phyloP scores from a whole-genome alignment of 2,888 invertebrate genomes.

The Drosophila cognata region DNA sequence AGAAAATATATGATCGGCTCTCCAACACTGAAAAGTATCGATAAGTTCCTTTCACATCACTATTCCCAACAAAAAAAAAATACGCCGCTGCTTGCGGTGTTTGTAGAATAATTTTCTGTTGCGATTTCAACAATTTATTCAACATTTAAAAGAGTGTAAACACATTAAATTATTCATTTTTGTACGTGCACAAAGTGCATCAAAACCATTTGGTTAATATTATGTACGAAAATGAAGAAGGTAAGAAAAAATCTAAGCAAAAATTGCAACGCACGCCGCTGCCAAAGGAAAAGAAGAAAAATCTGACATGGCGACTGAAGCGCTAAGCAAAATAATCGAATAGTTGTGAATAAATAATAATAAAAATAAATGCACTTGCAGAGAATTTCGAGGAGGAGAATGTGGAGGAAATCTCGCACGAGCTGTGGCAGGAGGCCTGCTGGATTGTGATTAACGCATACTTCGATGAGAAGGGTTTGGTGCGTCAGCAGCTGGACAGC shows the following conservation, averaged over 20 bases:
- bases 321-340: conserved; percentile 13
- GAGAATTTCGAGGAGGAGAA: conserved; percentile 92
- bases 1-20: not conserved
- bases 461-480: conserved; percentile 99
- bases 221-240: conserved; percentile 85
- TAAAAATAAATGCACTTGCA: conserved; percentile 42
- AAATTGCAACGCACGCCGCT: conserved; percentile 32
- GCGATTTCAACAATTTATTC: conserved; percentile 31
- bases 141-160: not conserved
- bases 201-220: conserved; percentile 53
- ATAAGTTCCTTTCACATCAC: conserved; percentile 18
- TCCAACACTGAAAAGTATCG: conserved; percentile 6
- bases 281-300: conserved; percentile 49
- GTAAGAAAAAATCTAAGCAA: conserved; percentile 60
- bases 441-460: conserved; percentile 99
- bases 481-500: conserved; percentile 99
- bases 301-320: conserved; percentile 60
- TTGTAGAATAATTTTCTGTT: conserved; percentile 30
- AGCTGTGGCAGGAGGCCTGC: conserved; percentile 99
- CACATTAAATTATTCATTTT: conserved; percentile 1
- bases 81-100: conserved; percentile 51
- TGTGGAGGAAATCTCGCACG: conserved; percentile 97
- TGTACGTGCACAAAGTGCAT: conserved; percentile 38
- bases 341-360: not conserved
- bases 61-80: conserved; percentile 32